Evolutionary conservation across 1,140 invertebrate genomes (phyloP).

Genomic region (Calephelis nemesis): DNA sequence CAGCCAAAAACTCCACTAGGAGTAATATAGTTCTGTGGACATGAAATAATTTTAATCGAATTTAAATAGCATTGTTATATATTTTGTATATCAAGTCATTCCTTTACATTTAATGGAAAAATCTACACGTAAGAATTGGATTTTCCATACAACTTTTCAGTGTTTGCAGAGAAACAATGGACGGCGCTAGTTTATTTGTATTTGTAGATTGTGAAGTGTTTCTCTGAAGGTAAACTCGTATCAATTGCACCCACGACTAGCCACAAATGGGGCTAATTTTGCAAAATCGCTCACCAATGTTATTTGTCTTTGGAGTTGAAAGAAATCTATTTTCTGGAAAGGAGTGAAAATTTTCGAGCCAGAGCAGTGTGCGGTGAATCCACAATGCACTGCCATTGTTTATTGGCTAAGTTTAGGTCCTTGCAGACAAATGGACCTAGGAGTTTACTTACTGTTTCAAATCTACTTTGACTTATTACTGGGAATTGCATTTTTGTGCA

Average conservation of each 20-base stretch:
- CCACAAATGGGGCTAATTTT: slow-evolving; percentile 27
- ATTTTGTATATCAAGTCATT: too few relatives aligned
- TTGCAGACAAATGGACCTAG: slow-evolving; percentile 30
- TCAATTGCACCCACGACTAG: slow-evolving; percentile 11
- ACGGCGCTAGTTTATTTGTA: background rate
- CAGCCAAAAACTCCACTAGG: too few relatives aligned
- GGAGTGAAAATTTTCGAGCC: slow-evolving; percentile 58
- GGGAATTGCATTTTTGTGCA: background rate
- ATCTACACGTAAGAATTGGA: too few relatives aligned
- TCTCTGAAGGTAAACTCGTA: slow-evolving; percentile 1
- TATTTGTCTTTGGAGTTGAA: slow-evolving; percentile 43
- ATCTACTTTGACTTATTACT: slow-evolving; percentile 3
- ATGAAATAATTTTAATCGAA: too few relatives aligned
- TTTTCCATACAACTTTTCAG: too few relatives aligned
- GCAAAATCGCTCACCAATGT: slow-evolving; percentile 35
- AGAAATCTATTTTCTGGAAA: slow-evolving; percentile 52
- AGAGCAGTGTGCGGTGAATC: slow-evolving; percentile 43
- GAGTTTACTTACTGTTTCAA: slow-evolving; percentile 30
- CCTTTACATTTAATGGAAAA: too few relatives aligned
- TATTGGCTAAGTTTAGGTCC: slow-evolving; percentile 37
- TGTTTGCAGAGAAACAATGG: background rate
- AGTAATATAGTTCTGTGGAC: too few relatives aligned
- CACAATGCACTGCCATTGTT: slow-evolving; percentile 42
- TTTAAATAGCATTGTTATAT: too few relatives aligned
- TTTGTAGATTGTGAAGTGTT: background rate